phyloP scores from a whole-genome alignment of 2,888 invertebrate species.

The Zhuqinia jingwanae region DNA sequence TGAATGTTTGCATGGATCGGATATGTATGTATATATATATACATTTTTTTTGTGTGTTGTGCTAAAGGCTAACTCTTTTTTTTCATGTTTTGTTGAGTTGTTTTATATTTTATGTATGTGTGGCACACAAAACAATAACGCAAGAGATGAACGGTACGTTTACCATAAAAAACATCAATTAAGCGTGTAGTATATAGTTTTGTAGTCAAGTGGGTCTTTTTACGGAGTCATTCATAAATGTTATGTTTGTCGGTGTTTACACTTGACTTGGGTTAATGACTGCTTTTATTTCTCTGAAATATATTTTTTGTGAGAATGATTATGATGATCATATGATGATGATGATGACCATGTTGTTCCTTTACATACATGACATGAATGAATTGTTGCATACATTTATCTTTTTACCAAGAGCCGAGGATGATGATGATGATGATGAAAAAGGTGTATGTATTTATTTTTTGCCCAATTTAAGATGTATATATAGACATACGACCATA shows the following conservation, averaged over 20 bases:
- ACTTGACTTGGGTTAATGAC: slow-evolving; percentile 42
- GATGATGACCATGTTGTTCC: slow-evolving; percentile 9
- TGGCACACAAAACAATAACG: too few relatives aligned
- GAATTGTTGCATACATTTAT: background rate
- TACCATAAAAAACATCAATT: slow-evolving; percentile 30
- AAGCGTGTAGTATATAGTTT: background rate
- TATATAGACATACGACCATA: too few relatives aligned
- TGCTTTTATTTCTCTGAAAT: background rate
- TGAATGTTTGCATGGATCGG: slow-evolving; percentile 6
- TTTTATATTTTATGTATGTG: too few relatives aligned
- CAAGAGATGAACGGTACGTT: too few relatives aligned
- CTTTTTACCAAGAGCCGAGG: slow-evolving; percentile 13
- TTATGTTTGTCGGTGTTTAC: background rate
- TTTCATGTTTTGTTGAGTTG: too few relatives aligned
- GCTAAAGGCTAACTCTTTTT: too few relatives aligned
- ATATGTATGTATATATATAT: too few relatives aligned
- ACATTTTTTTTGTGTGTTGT: too few relatives aligned
- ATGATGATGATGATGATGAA: background rate
- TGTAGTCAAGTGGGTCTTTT: slow-evolving; percentile 44
- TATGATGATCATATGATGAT: slow-evolving; percentile 4
- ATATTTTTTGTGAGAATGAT: too few relatives aligned
- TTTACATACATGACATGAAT: slow-evolving; percentile 36
- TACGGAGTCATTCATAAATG: background rate
- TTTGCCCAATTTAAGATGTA: background rate
- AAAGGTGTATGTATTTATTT: slow-evolving; percentile 8